Percentiles rank a stretch among this genome's conserved stretches.
These are phyloP conservation scores for Oryzias curvinotus DNA, from an alignment of 2,113 vertebrate species.

Conservation along the genomic window DNA sequence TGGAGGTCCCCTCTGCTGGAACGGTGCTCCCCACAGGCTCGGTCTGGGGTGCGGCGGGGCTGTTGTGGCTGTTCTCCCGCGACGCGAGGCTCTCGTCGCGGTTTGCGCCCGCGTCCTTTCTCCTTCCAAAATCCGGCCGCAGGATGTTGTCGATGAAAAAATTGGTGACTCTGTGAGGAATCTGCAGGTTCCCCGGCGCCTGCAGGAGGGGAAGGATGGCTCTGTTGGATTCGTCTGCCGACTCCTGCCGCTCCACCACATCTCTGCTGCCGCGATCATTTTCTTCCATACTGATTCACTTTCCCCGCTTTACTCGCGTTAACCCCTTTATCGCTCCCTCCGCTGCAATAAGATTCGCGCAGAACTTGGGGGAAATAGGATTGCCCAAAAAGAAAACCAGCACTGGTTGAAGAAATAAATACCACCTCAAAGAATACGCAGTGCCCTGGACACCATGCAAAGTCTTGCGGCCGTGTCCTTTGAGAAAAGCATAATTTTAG, in stretches of 20 bases:
- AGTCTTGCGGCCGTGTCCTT: conserved; percentile 74
- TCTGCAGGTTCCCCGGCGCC: conserved; percentile 84
- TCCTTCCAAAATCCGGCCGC: conserved; percentile 90
- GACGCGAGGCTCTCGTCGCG: conserved; percentile 69
- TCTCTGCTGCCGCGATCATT: conserved; percentile 82
- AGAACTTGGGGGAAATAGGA: conserved; percentile 52
- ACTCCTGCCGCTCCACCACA: conserved; percentile 79
- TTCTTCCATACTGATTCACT: conserved; percentile 89
- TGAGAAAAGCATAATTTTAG: conserved; percentile 78
- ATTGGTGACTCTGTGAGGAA: conserved; percentile 91
- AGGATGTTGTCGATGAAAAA: conserved; percentile 98
- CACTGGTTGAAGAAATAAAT: conserved; percentile 51
- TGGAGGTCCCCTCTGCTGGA: conserved; percentile 85
- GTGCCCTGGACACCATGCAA: conserved; percentile 68
- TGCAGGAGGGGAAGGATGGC: conserved; percentile 81
- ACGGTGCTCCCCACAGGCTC: conserved; percentile 75
- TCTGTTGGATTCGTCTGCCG: conserved; percentile 82
- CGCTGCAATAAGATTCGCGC: conserved; percentile 49
- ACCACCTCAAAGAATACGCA: conserved; percentile 54
- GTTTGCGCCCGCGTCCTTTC: conserved; percentile 79
- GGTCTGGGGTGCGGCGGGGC: conserved; percentile 75
- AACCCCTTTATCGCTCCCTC: conserved; percentile 75
- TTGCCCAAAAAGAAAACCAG: conserved; percentile 17
- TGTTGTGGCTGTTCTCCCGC: conserved; percentile 72
- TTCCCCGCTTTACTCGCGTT: conserved; percentile 70